Conservation (phyloP, 2,113 vertebrate species). For the Microcebus jonahi region DNA sequence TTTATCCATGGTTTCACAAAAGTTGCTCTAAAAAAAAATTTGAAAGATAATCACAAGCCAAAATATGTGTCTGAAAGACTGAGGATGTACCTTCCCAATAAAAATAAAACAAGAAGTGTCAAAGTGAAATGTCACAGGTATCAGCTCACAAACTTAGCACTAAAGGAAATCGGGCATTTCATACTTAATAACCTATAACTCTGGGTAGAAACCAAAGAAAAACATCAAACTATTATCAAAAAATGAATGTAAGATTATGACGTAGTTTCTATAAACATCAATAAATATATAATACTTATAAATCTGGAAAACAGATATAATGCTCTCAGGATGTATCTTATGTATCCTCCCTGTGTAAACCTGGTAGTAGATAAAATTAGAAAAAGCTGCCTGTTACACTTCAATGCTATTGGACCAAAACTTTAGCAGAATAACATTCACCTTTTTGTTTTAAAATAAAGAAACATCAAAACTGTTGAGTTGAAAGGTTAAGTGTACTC, state of each 20-base stretch:
- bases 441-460: slow-evolving; percentile 79
- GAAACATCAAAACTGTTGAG: slow-evolving; percentile 80
- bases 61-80: too few relatives aligned
- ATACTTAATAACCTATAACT: not conserved
- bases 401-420: slow-evolving; percentile 57
- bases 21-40: too few relatives aligned
- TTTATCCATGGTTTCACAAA: too few relatives aligned
- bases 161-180: too few relatives aligned
- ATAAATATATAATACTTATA: slow-evolving; percentile 38
- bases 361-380: slow-evolving; percentile 57
- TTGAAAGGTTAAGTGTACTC: slow-evolving; percentile 87
- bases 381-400: slow-evolving; percentile 60
- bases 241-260: slow-evolving; percentile 56
- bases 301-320: slow-evolving; percentile 57
- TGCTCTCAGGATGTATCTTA: not conserved
- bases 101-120: too few relatives aligned
- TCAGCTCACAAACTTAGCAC: too few relatives aligned
- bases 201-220: slow-evolving; percentile 41
- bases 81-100: too few relatives aligned
- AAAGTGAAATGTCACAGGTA: too few relatives aligned
- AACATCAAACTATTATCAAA: not conserved
- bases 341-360: slow-evolving; percentile 4
- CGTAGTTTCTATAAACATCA: slow-evolving; percentile 41
- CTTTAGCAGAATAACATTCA: slow-evolving; percentile 70
- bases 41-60: too few relatives aligned